phyloP scores from a whole-genome alignment of 2,797 vertebrate genomes.

The Diglossa cyanea region DNA sequence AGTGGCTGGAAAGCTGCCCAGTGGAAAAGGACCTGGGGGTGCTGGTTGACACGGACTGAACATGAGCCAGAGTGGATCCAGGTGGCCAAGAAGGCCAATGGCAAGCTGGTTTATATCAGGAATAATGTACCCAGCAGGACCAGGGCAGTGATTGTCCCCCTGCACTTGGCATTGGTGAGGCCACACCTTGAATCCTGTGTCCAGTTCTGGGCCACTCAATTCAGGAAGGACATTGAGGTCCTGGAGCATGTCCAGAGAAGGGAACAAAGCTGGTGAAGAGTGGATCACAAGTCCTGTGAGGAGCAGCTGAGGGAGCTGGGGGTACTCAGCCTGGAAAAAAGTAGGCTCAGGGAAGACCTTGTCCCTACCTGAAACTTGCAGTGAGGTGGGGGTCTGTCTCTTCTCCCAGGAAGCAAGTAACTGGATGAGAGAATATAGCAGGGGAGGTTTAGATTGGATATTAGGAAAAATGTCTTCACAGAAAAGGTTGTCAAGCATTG shows the following conservation, averaged over 20 bases:
- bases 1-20: background rate
- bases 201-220: background rate
- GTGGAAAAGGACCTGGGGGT: background rate
- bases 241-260: background rate
- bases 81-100: background rate
- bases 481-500: background rate
- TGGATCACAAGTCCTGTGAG: background rate
- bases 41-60: background rate
- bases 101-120: background rate
- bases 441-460: background rate
- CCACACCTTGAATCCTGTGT: background rate
- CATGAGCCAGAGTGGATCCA: background rate
- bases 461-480: background rate
- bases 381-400: fast-evolving
- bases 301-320: background rate
- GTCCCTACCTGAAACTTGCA: background rate
- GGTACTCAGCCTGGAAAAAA: background rate
- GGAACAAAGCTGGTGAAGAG: fast-evolving
- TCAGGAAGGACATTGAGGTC: background rate
- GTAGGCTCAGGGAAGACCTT: background rate
- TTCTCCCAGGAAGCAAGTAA: background rate
- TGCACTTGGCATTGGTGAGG: fast-evolving
- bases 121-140: background rate
- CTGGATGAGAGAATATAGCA: background rate
- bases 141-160: background rate